Evolutionary conservation across 2,113 vertebrate species (phyloP).

Genomic region (Myiagra hebetior): DNA sequence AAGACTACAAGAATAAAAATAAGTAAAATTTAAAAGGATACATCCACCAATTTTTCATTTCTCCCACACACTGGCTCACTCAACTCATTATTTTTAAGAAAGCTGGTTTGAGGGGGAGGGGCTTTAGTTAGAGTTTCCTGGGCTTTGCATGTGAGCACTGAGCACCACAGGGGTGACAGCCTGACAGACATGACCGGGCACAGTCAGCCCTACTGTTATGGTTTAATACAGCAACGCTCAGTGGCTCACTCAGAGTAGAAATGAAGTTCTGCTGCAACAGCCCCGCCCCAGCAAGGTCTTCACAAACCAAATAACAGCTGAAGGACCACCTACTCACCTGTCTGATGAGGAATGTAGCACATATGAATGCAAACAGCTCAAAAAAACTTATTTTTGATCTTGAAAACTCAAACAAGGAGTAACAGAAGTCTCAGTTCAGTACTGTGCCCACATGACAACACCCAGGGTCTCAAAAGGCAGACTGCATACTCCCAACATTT

Average conservation of each 20-base stretch:
- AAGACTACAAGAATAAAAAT: neutral
- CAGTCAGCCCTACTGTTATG: neutral
- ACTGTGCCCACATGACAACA: fast-evolving
- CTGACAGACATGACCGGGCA: neutral
- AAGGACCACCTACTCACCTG: neutral
- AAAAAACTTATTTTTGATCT: neutral
- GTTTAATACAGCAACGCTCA: neutral
- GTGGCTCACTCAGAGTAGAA: neutral
- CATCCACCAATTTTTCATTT: neutral
- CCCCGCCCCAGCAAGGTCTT: neutral
- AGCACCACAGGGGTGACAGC: neutral
- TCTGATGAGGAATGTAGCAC: neutral
- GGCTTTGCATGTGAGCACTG: neutral
- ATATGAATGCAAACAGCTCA: neutral
- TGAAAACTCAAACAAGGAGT: neutral
- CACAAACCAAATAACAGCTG: neutral
- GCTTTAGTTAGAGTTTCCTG: neutral
- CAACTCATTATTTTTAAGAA: neutral
- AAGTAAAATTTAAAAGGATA: neutral
- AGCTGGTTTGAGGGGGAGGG: neutral
- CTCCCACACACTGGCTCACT: neutral
- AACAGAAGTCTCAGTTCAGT: neutral
- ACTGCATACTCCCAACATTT: fast-evolving
- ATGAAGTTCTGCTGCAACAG: neutral
- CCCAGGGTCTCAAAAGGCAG: neutral